Base-by-base conservation (phyloP, 30 jellyfish, hydroid and myxozoan genomes). In the Aurelia coerulea region DNA sequence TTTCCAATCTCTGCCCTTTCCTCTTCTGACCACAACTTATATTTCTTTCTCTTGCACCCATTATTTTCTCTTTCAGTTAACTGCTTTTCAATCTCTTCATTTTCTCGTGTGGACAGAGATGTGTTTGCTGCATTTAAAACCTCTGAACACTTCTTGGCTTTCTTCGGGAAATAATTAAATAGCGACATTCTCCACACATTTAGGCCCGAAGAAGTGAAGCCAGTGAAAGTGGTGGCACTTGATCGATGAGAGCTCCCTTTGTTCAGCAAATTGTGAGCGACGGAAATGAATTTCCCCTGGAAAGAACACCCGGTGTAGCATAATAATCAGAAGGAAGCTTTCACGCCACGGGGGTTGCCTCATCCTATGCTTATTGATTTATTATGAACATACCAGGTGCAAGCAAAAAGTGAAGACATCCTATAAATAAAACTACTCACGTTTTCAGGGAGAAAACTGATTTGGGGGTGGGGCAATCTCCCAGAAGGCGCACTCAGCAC, bases 1-100 rank as follows among this genome's bases (percentile, higher is more conserved):
- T 51, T 50, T 18, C 84, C 84, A 46, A 42, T 73, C 42, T 46
- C 84, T 73, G 74, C 84, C 42, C 73, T 23, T 73, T 73, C 46
- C 31, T 73, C 46, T 13, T 34, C 34, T 70, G 84, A 19, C 84
- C 84, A 73, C 75, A 31, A 23, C 42, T 42, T 68, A n/a, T 68
- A 68, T 68, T 68, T 68, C 53, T 68, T 23, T 23, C 42, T 31
- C 53, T 17, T 68, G 34, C 56, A 7, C 79, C 53, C 56, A 35
- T 42, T 14, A 17, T 14, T 29, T 64, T 29, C 37, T 29, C 37
- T 64, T 64, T 64, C 74, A 19, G 18, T 64, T 9, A 64, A 64
- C 37, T 64, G 31, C 1, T 64, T 64, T 64, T 29, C 74, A 14
- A 64, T 29, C 37, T 64, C 79, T 68, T 68, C 79, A 10, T 10